phyloP scores from a whole-genome alignment of 2,797 vertebrate genomes.

The Pterois miles region DNA sequence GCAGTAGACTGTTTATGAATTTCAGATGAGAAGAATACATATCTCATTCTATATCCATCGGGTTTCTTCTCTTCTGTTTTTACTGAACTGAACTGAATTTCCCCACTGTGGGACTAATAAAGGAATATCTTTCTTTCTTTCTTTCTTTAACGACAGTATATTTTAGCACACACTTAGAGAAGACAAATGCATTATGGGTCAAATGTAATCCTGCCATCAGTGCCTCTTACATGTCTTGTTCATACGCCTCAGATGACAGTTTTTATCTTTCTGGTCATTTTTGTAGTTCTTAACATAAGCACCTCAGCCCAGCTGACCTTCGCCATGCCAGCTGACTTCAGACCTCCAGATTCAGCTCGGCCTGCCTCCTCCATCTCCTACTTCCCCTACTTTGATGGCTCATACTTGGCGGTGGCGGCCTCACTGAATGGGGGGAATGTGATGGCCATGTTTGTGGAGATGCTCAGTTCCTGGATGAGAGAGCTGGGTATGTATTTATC shows the following conservation, averaged over 20 bases:
- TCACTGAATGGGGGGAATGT: constrained; percentile 96
- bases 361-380: constrained; percentile 85
- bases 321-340: constrained; percentile 88
- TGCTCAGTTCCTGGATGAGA: constrained; percentile 88
- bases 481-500: constrained; percentile 86
- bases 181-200: background rate
- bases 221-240: background rate
- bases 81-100: no score
- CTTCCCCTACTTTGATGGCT: constrained; percentile 91
- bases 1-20: background rate
- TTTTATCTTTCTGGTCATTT: background rate
- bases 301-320: constrained; percentile 94
- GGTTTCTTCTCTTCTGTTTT: no score
- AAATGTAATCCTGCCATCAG: background rate
- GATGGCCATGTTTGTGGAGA: constrained; percentile 89
- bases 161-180: background rate
- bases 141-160: no score
- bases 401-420: constrained; percentile 92
- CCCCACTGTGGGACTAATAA: no score
- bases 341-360: constrained; percentile 83
- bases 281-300: constrained; percentile 93
- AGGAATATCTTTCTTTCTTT: no score
- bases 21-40: background rate
- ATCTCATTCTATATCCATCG: no score
- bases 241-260: background rate